Evolutionary conservation across 2,888 invertebrate species (phyloP), one percentile per base, ranked within the genome.

Genomic region (Molorchus minor): DNA sequence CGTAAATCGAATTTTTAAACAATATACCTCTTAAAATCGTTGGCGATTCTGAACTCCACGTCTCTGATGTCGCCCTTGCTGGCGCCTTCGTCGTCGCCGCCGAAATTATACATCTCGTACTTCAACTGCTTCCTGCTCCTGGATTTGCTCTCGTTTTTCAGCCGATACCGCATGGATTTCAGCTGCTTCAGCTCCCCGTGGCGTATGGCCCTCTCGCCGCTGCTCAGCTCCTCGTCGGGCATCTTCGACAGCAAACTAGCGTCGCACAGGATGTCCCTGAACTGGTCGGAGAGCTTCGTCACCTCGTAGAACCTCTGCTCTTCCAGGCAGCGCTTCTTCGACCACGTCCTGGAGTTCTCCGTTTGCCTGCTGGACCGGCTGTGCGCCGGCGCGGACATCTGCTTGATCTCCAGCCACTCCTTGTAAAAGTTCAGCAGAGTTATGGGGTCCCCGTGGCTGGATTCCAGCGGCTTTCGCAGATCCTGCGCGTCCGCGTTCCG

Each of bases 231-330:
- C 0, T 36, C 61, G 16, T 69, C 65, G 1, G 67, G 60, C 7
- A 73, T 66, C 66, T 77, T 79, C 2, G 74, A 70, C 41, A 79
- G 55, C 33, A 80, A 68, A 45, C 78, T 73, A 0, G 79, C 79
- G 8, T 79, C 92, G 82, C 88, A 88, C 10, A 97, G 82, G 58
- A 96, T 84, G 54, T 91, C 89, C 74, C 91, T 87, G 72, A 97
- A 92, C 80, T 99, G 99, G 17, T 90, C 86, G 29, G 96, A 86
- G 3, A 99, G 82, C 82, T 98, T 98, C 0, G 93, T 94, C 74
- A 96, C 91, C 81, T 99, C 99, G 75, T 98, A 99, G 74, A 99
- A 91, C 16, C 99, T 83, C 79, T 99, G 98, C 77, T 99, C 98
- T 80, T 99, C 98, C 4, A 99, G 84, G 0, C 96, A 97, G 56